phyloP scores from a whole-genome alignment of 2,888 invertebrate genomes.

The Scrobipalpa costella region DNA sequence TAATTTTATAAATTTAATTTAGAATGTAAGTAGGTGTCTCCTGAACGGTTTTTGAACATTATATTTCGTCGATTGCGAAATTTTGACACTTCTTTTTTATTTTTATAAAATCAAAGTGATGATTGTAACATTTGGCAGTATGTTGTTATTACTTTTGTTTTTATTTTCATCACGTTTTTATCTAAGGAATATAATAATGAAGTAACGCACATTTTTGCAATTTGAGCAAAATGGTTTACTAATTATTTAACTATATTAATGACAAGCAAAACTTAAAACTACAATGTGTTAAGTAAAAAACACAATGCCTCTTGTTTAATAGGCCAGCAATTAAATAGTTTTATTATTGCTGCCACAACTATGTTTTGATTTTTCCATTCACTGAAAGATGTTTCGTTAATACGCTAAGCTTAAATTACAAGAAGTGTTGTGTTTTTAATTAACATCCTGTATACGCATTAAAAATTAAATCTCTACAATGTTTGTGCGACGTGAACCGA shows the following conservation, averaged over 20 bases:
- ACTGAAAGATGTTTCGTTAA: too few relatives aligned
- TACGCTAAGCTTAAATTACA: too few relatives aligned
- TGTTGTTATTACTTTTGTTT: conserved; percentile 38
- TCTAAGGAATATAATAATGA: not conserved
- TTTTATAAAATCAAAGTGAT: conserved; percentile 26
- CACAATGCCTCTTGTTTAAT: not conserved
- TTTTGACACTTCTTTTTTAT: not conserved
- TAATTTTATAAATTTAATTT: conserved; percentile 58
- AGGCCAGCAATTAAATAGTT: not conserved
- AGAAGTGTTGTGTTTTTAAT: not conserved
- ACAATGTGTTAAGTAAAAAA: not conserved
- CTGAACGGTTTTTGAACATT: not conserved
- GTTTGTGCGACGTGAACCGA: conserved; percentile 76
- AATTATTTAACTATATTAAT: not conserved
- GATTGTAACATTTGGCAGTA: conserved; percentile 53
- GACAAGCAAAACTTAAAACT: not conserved
- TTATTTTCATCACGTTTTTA: conserved; percentile 33
- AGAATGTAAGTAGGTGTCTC: conserved; percentile 50
- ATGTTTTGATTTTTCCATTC: too few relatives aligned
- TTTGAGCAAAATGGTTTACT: conserved; percentile 9
- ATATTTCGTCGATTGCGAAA: not conserved
- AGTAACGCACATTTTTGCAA: not conserved
- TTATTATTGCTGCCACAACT: too few relatives aligned
- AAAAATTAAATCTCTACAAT: conserved; percentile 50
- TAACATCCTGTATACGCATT: not conserved